Evolutionary conservation across 2,797 vertebrate genomes (phyloP).

Genomic region (Anas bahamensis): DNA sequence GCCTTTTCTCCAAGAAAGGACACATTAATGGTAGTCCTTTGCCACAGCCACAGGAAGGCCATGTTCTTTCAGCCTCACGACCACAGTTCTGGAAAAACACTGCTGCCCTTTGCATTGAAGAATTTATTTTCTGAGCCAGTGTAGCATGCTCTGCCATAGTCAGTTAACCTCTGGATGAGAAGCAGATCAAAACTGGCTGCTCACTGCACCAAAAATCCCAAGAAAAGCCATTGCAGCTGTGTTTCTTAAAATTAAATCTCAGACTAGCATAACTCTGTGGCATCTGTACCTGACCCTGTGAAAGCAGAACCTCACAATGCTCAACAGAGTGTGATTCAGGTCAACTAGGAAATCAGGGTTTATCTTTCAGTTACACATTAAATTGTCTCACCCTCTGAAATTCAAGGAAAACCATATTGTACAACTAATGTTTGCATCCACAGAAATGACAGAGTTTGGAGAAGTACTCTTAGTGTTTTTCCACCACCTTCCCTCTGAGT

Average conservation of each 20-base stretch:
- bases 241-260: not conserved
- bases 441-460: not conserved
- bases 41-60: not conserved
- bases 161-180: not conserved
- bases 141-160: not conserved
- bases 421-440: not conserved
- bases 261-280: not conserved
- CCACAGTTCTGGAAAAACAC: not conserved
- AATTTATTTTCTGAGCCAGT: not conserved
- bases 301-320: not conserved
- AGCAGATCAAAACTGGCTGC: not conserved
- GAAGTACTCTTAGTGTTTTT: not conserved
- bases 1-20: not conserved
- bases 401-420: not conserved
- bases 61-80: accelerated
- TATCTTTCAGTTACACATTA: not conserved
- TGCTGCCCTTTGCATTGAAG: not conserved
- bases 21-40: not conserved
- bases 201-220: not conserved
- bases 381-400: not conserved
- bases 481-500: not conserved
- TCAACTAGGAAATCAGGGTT: not conserved
- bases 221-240: not conserved
- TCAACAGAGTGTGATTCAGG: not conserved
- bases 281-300: not conserved